Evolutionary conservation across 1,140 invertebrate species (phyloP).

Genomic region (Lerema accius): DNA sequence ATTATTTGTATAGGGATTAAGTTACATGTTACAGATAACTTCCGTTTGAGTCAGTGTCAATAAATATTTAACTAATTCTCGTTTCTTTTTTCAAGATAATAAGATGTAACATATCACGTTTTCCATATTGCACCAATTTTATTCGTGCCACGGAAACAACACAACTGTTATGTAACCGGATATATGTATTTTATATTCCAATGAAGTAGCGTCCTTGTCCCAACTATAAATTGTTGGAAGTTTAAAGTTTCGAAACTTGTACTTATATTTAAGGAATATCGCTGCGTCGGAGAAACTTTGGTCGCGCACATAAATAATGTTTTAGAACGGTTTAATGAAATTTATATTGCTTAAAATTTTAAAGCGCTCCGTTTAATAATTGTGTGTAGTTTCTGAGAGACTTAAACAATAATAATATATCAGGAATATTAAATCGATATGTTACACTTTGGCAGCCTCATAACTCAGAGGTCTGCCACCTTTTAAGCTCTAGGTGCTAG

Average conservation of each 20-base stretch:
- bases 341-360: slow-evolving; percentile 30
- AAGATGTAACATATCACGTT: no score
- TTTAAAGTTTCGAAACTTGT: slow-evolving; percentile 26
- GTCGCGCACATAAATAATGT: slow-evolving; percentile 28
- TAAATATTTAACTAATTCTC: no score
- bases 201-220: slow-evolving; percentile 15
- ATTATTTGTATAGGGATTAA: no score
- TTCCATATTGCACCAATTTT: not conserved
- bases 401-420: no score
- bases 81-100: no score
- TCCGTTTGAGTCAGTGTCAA: no score
- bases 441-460: no score
- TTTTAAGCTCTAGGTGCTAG: no score
- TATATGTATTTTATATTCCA: slow-evolving; percentile 20
- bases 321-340: slow-evolving; percentile 27
- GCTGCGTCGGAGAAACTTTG: slow-evolving; percentile 29
- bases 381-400: no score
- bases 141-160: not conserved
- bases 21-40: no score
- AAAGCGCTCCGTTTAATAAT: not conserved
- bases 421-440: no score
- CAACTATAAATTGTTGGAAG: slow-evolving; percentile 31
- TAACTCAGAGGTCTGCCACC: no score
- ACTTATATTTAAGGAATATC: slow-evolving; percentile 33
- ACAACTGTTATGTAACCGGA: not conserved